phyloP scores from a whole-genome alignment of 92 coral and sea anemone genomes.

The Epizoanthus illoricatus region DNA sequence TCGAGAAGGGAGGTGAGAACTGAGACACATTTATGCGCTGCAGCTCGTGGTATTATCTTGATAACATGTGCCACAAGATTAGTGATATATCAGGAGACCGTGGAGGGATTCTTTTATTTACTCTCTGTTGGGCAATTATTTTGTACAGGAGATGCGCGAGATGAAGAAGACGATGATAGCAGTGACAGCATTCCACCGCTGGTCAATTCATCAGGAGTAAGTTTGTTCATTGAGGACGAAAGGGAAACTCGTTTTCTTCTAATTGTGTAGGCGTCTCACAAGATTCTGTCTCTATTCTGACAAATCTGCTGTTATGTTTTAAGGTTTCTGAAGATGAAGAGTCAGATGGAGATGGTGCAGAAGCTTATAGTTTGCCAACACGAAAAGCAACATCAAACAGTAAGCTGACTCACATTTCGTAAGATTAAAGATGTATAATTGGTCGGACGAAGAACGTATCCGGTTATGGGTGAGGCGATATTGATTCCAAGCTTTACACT shows the following conservation, averaged over 20 bases:
- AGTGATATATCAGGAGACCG: no score
- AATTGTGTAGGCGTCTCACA: neutral
- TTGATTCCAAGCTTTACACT: no score
- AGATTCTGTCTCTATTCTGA: no score
- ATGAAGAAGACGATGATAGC: slow-evolving; percentile 18
- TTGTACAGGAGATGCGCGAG: neutral
- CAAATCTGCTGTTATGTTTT: neutral
- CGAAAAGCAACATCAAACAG: slow-evolving; percentile 29
- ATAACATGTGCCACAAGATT: neutral
- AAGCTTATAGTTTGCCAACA: neutral
- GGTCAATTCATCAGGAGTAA: neutral
- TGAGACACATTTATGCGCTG: neutral
- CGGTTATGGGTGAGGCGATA: no score
- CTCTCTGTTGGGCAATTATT: neutral
- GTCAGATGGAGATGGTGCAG: slow-evolving; percentile 6
- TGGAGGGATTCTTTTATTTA: neutral
- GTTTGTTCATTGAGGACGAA: neutral
- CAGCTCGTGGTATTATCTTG: neutral
- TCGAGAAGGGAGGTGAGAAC: slow-evolving; percentile 18
- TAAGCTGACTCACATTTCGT: slow-evolving; percentile 15
- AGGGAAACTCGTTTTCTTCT: neutral
- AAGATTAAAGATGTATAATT: neutral
- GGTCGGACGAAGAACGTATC: no score
- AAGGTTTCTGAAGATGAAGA: slow-evolving; percentile 29
- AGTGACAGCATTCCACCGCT: slow-evolving; percentile 3